Evolutionary conservation across 2,888 invertebrate genomes (phyloP).

Genomic region (Fragum fragum): DNA sequence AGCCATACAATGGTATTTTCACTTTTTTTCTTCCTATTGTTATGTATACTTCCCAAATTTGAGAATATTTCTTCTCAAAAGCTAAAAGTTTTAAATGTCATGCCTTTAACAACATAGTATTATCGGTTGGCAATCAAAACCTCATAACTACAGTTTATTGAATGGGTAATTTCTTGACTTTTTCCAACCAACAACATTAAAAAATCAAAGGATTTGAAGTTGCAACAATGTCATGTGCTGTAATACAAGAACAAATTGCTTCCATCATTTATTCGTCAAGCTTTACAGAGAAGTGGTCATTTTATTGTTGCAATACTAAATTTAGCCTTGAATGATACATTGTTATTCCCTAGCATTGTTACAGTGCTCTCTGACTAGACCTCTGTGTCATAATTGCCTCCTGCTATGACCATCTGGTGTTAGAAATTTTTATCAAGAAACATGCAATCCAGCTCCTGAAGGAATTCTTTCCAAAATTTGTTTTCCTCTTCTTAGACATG

Average conservation of each 20-base stretch:
- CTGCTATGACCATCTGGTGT: conserved; percentile 41
- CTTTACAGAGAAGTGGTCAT: conserved; percentile 42
- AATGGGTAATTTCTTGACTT: too few relatives aligned
- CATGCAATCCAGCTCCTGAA: conserved; percentile 6
- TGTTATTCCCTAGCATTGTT: conserved; percentile 44
- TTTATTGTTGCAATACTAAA: conserved; percentile 45
- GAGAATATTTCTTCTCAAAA: too few relatives aligned
- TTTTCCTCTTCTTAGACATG: too few relatives aligned
- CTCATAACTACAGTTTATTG: too few relatives aligned
- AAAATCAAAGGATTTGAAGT: conserved; percentile 20
- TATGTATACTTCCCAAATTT: too few relatives aligned
- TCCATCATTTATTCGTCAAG: conserved; percentile 35
- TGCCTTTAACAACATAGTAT: too few relatives aligned
- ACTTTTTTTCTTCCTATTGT: too few relatives aligned
- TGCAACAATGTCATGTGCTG: conserved; percentile 1
- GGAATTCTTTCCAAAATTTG: not conserved
- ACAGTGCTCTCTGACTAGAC: conserved; percentile 27
- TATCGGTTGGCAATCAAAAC: too few relatives aligned
- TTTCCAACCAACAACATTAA: too few relatives aligned
- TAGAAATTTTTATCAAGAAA: conserved; percentile 16
- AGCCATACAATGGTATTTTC: too few relatives aligned
- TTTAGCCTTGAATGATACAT: conserved; percentile 34
- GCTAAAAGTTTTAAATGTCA: too few relatives aligned
- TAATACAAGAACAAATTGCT: conserved; percentile 38
- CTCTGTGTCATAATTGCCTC: conserved; percentile 47